These are phyloP conservation scores for Geococcyx californianus DNA, from an alignment of 2,113 vertebrate genomes.

Conservation along the genomic window DNA sequence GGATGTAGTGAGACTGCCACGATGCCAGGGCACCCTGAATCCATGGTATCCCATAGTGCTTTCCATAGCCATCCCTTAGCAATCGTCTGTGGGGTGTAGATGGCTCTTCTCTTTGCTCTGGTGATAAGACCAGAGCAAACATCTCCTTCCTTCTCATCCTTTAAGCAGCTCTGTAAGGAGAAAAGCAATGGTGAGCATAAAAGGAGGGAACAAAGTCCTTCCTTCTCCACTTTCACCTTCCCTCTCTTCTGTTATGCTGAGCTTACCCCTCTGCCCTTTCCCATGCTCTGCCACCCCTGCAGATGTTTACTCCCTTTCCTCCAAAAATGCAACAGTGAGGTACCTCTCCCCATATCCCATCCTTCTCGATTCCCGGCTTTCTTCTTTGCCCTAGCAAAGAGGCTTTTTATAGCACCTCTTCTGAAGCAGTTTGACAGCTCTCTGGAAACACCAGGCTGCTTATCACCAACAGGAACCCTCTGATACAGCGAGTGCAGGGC, in stretches of 20 bases:
- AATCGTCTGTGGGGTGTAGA: not conserved
- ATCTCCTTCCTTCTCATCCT: not conserved
- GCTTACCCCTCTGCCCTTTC: not conserved
- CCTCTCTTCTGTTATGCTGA: not conserved
- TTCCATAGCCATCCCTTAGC: not conserved
- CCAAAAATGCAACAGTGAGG: accelerated
- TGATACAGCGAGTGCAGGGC: not conserved
- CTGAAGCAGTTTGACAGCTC: not conserved
- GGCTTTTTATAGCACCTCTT: not conserved
- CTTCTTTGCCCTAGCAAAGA: not conserved
- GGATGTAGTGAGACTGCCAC: not conserved
- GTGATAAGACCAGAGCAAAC: not conserved
- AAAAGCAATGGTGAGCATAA: not conserved
- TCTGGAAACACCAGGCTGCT: not conserved
- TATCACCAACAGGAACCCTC: not conserved
- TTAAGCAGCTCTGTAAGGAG: not conserved
- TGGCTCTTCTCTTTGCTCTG: not conserved
- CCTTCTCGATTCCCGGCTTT: not conserved
- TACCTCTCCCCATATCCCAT: not conserved
- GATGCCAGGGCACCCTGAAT: not conserved
- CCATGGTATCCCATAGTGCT: accelerated
- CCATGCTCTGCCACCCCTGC: not conserved
- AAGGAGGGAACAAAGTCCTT: not conserved
- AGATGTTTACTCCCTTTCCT: not conserved
- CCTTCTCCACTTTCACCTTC: not conserved